Evolutionary conservation across 1,140 invertebrate species (phyloP).

Genomic region (Theocolax elegans): DNA sequence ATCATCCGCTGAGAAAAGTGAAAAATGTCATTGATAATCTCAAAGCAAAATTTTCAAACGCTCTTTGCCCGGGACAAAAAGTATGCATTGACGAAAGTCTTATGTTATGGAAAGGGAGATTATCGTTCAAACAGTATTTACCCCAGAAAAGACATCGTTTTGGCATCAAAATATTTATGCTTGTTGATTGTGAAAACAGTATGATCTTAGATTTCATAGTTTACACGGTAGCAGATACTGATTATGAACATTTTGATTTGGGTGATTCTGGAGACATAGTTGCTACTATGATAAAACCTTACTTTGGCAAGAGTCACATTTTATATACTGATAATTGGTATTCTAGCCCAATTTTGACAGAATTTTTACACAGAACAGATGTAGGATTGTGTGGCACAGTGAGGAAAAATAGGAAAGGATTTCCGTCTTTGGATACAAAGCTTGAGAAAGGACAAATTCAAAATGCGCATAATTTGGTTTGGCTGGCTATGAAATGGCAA

Average conservation of each 20-base stretch:
- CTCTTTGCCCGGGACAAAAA: too few species aligned
- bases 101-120: too few species aligned
- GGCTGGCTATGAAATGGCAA: constrained; percentile 43
- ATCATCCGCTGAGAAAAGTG: constrained; percentile 43
- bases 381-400: constrained; percentile 48
- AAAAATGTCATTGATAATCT: constrained; percentile 42
- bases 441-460: constrained; percentile 39
- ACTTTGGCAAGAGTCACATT: constrained; percentile 42
- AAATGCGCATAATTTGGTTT: constrained; percentile 39
- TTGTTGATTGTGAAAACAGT: constrained; percentile 52
- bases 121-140: constrained; percentile 41
- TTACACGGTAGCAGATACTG: constrained; percentile 46
- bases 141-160: constrained; percentile 48
- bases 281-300: constrained; percentile 43
- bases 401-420: constrained; percentile 42
- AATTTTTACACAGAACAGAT: constrained; percentile 39
- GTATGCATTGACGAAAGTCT: too few species aligned
- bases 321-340: constrained; percentile 47
- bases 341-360: constrained; percentile 39
- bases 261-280: constrained; percentile 40
- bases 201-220: constrained; percentile 55
- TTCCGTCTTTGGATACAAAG: constrained; percentile 45
- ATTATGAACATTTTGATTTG: constrained; percentile 37
- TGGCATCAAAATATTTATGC: constrained; percentile 49
- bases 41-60: too few species aligned